Conservation (phyloP, 2,797 vertebrate genomes). For the Eleutherodactylus coqui region DNA sequence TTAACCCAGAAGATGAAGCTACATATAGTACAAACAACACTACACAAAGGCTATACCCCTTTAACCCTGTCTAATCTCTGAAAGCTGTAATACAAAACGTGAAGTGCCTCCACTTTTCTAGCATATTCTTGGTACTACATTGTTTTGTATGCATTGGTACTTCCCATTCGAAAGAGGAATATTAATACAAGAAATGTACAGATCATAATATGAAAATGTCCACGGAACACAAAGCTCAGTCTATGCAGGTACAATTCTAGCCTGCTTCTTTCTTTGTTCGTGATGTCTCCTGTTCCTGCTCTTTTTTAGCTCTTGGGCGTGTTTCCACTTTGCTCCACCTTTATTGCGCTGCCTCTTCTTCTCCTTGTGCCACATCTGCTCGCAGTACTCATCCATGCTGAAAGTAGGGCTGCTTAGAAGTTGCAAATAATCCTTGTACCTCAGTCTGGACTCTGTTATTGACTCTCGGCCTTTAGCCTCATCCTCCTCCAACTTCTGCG, state of each 20-base stretch:
- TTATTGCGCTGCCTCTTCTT: constrained; percentile 83
- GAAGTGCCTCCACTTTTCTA: constrained; percentile 48
- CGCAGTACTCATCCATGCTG: constrained; percentile 94
- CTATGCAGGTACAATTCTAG: constrained; percentile 68
- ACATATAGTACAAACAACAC: constrained; percentile 55
- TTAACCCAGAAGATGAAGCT: constrained; percentile 54
- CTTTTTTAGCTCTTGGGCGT: constrained; percentile 94
- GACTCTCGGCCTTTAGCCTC: constrained; percentile 79
- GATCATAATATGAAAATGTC: constrained; percentile 69
- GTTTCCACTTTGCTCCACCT: constrained; percentile 91
- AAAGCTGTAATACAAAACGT: constrained; percentile 54
- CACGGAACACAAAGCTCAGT: constrained; percentile 56
- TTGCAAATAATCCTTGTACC: constrained; percentile 95
- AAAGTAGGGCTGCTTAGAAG: constrained; percentile 86
- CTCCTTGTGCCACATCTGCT: constrained; percentile 91
- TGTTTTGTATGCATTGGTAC: constrained; percentile 62
- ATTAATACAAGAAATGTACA: constrained; percentile 67
- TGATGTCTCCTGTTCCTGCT: constrained; percentile 91
- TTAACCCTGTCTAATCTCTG: constrained; percentile 40
- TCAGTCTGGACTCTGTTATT: constrained; percentile 81
- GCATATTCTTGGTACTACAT: constrained; percentile 51
- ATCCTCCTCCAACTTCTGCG: constrained; percentile 75
- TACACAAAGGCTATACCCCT: constrained; percentile 51
- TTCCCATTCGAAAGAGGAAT: constrained; percentile 66
- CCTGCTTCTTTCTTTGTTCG: constrained; percentile 66